A percentile compares a stretch with the other conserved stretches of the same genome.
These are phyloP conservation scores for Poeciliopsis paucimaculata DNA, from an alignment of 2,797 vertebrate genomes.

Conservation along the genomic window DNA sequence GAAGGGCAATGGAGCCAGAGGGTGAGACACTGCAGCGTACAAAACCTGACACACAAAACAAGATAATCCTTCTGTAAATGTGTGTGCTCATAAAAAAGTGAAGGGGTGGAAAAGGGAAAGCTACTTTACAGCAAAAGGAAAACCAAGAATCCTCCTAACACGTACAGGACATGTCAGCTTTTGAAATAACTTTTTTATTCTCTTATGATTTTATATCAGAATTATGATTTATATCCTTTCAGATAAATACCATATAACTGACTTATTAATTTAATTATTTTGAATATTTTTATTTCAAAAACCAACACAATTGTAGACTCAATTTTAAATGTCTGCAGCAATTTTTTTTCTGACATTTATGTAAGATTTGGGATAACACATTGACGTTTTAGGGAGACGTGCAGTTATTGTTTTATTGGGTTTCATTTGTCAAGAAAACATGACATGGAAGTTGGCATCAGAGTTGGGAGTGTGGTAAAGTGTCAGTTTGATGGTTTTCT, in stretches of 20 bases:
- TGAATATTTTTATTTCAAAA: not conserved
- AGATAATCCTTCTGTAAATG: constrained; percentile 8
- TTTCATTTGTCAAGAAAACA: not conserved
- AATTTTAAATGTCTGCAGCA: not conserved
- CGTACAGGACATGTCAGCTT: not conserved
- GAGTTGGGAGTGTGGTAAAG: not conserved
- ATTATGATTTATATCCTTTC: not conserved
- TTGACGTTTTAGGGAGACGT: not conserved
- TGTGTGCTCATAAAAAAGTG: constrained; percentile 12
- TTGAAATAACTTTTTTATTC: not conserved
- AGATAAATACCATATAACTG: not conserved
- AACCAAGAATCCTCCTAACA: not conserved
- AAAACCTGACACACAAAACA: constrained; percentile 20
- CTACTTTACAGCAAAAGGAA: constrained; percentile 8
- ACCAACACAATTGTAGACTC: not conserved
- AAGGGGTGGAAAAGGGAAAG: not conserved
- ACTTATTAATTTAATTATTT: not conserved
- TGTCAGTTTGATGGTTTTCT: not conserved
- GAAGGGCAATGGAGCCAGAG: constrained; percentile 53
- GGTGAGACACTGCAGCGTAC: constrained; percentile 53
- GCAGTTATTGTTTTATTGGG: not conserved
- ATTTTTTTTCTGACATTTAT: not conserved
- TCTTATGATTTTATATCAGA: not conserved
- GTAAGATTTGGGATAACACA: not conserved
- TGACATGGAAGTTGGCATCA: not conserved